Percentiles rank a stretch among this genome's conserved stretches.
phyloP scores from a whole-genome alignment of 1,140 invertebrate genomes.

The Trigoniulus corallinus region DNA sequence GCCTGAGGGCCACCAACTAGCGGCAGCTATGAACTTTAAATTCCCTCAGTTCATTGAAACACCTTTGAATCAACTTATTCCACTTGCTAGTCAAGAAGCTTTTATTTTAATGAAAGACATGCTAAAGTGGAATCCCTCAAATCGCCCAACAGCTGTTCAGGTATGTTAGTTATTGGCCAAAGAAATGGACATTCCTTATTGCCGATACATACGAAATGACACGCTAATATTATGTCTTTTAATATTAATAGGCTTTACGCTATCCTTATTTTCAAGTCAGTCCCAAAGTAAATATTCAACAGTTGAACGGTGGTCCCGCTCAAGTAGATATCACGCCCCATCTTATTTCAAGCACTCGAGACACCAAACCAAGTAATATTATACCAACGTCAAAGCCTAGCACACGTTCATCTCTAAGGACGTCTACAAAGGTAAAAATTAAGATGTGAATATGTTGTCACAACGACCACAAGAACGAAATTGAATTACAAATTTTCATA shows the following conservation, averaged over 20 bases:
- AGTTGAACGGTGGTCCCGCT: neutral
- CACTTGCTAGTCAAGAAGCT: slow-evolving; percentile 64
- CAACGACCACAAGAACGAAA: neutral
- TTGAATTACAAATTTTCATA: neutral
- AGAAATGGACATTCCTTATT: slow-evolving; percentile 1
- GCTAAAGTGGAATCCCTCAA: slow-evolving; percentile 80
- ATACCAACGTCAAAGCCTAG: too few relatives aligned
- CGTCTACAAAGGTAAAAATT: too few relatives aligned
- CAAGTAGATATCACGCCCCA: neutral
- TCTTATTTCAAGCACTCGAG: too few relatives aligned
- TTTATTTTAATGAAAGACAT: slow-evolving; percentile 72
- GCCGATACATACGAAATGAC: neutral
- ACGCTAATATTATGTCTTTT: neutral
- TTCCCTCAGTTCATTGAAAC: slow-evolving; percentile 77
- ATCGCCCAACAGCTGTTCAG: slow-evolving; percentile 75
- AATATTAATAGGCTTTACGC: slow-evolving; percentile 20
- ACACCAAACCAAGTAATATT: too few relatives aligned
- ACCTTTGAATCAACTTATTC: slow-evolving; percentile 60
- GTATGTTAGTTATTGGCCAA: slow-evolving; percentile 27
- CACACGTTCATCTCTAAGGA: too few relatives aligned
- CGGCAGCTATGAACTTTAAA: slow-evolving; percentile 86
- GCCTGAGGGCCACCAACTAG: slow-evolving; percentile 87
- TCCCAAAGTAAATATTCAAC: slow-evolving; percentile 19
- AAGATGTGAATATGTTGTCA: too few relatives aligned
- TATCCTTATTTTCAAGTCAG: slow-evolving; percentile 64